These are phyloP conservation scores for Sebastiscus tertius DNA, from an alignment of 2,797 vertebrate genomes.

Conservation along the genomic window DNA sequence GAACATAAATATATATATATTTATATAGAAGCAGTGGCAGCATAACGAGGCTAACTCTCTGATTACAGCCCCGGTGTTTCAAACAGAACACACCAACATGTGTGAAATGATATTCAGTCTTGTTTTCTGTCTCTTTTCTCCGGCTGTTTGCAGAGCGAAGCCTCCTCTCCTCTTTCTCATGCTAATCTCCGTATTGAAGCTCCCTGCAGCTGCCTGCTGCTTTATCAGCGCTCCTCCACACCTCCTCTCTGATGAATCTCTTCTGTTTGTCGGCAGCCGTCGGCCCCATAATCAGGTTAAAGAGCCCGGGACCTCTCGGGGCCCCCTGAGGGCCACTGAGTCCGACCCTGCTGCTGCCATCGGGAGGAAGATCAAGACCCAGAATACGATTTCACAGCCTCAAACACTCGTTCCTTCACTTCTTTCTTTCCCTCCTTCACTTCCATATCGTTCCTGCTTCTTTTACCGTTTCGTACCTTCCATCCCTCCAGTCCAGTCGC, in stretches of 20 bases:
- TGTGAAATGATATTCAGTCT: background rate
- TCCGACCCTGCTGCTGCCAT: slow-evolving; percentile 35
- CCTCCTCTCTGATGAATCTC: slow-evolving; percentile 86
- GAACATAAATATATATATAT: too few relatives aligned
- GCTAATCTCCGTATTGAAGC: slow-evolving; percentile 78
- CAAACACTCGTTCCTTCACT: slow-evolving; percentile 1
- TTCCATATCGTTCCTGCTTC: background rate
- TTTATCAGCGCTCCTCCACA: slow-evolving; percentile 82
- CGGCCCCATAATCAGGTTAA: slow-evolving; percentile 86
- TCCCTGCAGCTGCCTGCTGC: slow-evolving; percentile 81
- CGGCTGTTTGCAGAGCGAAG: background rate
- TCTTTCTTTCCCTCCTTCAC: background rate
- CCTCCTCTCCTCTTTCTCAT: slow-evolving; percentile 77
- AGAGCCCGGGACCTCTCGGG: slow-evolving; percentile 58
- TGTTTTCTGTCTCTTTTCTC: background rate
- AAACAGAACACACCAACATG: background rate
- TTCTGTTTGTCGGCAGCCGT: slow-evolving; percentile 81
- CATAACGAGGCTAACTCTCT: background rate
- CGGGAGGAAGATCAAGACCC: slow-evolving; percentile 8
- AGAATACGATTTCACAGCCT: slow-evolving; percentile 23
- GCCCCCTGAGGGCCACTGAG: slow-evolving; percentile 61
- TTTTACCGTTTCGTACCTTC: background rate
- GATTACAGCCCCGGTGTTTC: too few relatives aligned
- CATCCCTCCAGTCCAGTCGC: too few relatives aligned
- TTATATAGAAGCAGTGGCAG: too few relatives aligned